These are phyloP conservation scores for Drosophila orena DNA, from an alignment of 1,140 invertebrate species.

Conservation along the genomic window DNA sequence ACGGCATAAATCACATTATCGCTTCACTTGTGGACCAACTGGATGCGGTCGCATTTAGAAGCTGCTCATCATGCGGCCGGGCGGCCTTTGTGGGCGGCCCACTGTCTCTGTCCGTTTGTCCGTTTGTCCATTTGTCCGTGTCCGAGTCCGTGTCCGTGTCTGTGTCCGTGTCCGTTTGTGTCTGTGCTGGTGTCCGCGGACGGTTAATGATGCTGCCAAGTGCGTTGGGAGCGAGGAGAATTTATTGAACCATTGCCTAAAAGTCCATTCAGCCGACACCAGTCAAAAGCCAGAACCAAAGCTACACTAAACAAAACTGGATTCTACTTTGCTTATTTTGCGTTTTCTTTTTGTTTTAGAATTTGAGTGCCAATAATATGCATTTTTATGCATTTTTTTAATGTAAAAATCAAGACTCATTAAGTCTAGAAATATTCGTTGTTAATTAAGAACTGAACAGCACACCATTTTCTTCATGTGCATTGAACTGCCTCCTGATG, in stretches of 20 bases:
- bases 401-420: no score
- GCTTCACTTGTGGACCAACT: constrained; percentile 77
- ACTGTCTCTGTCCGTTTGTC: constrained; percentile 10
- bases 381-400: no score
- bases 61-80: constrained; percentile 57
- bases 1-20: constrained; percentile 85
- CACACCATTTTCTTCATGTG: neutral
- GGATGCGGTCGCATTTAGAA: constrained; percentile 72
- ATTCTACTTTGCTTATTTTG: no score
- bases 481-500: constrained; percentile 29
- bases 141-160: constrained; percentile 32
- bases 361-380: neutral
- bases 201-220: constrained; percentile 72
- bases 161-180: constrained; percentile 23
- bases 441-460: no score
- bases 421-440: no score
- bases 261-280: constrained; percentile 66
- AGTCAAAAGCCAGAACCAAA: constrained; percentile 30
- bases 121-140: constrained; percentile 9
- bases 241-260: constrained; percentile 84
- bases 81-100: constrained; percentile 78
- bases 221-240: constrained; percentile 66
- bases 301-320: neutral
- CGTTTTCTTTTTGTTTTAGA: no score
- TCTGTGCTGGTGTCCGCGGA: constrained; percentile 50